Base-by-base conservation (phyloP, 2,113 vertebrate genomes). In the Ictalurus furcatus region DNA sequence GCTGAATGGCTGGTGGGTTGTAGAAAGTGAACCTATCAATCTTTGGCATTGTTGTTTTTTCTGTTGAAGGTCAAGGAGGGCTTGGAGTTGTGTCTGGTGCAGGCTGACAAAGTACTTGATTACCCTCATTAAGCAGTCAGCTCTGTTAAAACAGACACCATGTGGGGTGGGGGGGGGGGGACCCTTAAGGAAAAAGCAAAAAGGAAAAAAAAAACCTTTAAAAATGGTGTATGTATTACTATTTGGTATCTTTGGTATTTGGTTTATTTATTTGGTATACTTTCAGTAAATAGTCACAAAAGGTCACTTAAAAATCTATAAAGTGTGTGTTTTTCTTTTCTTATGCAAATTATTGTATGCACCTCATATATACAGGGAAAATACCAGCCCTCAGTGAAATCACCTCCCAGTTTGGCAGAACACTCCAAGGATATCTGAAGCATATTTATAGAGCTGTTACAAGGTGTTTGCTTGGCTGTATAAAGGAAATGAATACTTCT, bases 381-480 rank as follows among this genome's bases (percentile, higher is more conserved):
- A 25, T 73, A 73, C 16, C 34, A 44, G 34, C 37, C 21, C 34
- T 74, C 19, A 11, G 19, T 44, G 23, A 74, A 74, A 40, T 74
- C 37, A 74, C 3, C 25, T 40, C 71, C 37, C 71, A 74, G 37
- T 6, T 69, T 34, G 56, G 48, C 67, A 34, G 17, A 54, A 25
- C 56, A 61, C 71, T 40, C 67, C 6, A n/a, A 58, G 52, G 67
- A 86, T 73, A 73, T 58, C 65, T 73, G 25, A n/a, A 85, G 79
- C 11, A 76, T 48, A 74, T 84, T 76, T 76, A 88, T 84, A 54
- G 52, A 44, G 52, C 16, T 88, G 4, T 48, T 84, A 78, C 25
- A 52, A 76, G 17, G 34, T 67, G 13, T 40, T n/a, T 71, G 63
- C 37, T 59, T 9, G 12, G 63, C 87, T 71, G 11, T 14, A 82